Conservation (phyloP, 2,888 invertebrate species). For the Agrenia bidenticulata region DNA sequence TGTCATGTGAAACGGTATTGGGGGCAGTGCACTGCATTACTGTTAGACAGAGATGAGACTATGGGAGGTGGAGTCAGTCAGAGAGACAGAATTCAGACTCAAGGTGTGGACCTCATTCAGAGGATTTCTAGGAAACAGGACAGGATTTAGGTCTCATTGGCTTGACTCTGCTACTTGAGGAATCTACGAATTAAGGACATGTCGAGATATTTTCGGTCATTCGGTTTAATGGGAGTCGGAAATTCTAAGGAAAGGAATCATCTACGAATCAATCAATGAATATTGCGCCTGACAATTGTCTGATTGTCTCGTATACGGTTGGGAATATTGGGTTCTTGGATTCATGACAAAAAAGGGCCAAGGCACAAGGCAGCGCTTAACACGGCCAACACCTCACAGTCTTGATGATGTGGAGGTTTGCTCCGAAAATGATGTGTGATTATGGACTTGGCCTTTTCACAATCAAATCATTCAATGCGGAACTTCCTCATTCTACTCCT, state of each 20-base stretch:
- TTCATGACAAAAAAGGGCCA: not conserved
- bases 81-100: constrained; percentile 11
- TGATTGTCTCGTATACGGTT: too few species aligned
- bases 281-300: constrained; percentile 4
- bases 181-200: constrained; percentile 3
- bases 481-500: constrained; percentile 1
- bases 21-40: not conserved
- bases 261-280: not conserved
- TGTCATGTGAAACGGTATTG: constrained; percentile 14
- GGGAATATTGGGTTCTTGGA: constrained; percentile 5
- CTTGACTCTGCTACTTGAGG: not conserved
- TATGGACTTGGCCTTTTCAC: not conserved
- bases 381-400: not conserved
- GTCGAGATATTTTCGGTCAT: constrained; percentile 7
- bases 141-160: not conserved
- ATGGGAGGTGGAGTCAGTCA: constrained; percentile 8
- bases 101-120: not conserved
- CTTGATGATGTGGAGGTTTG: not conserved
- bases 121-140: not conserved
- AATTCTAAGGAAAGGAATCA: not conserved
- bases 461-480: not conserved
- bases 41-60: not conserved
- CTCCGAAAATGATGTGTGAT: not conserved
- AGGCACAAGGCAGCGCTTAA: not conserved
- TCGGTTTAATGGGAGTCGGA: constrained; percentile 6